A percentile compares a stretch with the other conserved stretches of the same genome.
Conservation (phyloP, 2,888 invertebrate genomes). For the Platycheirus rosarum region DNA sequence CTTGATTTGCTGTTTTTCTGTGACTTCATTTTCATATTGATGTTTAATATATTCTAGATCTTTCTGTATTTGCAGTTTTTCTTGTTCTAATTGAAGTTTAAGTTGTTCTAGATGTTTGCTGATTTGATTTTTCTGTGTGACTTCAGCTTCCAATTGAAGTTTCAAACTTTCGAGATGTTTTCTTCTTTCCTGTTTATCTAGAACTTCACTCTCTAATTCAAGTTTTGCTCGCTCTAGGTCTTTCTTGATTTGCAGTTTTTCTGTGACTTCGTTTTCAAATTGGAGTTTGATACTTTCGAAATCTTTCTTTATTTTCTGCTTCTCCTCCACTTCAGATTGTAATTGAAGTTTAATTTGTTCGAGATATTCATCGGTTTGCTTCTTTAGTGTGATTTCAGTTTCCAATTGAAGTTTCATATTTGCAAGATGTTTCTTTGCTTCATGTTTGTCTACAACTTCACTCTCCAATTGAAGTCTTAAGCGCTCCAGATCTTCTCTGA, state of each 20-base stretch:
- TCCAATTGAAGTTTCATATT: not conserved
- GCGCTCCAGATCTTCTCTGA: not conserved
- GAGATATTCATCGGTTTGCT: not conserved
- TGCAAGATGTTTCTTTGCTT: not conserved
- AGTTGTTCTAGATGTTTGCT: not conserved
- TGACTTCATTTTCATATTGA: not conserved
- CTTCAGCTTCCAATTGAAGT: not conserved
- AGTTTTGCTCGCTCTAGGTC: not conserved
- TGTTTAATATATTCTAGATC: not conserved
- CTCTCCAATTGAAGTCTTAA: not conserved
- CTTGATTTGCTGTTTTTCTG: not conserved
- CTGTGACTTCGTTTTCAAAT: not conserved
- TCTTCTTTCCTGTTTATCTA: not conserved
- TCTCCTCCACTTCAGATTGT: not conserved
- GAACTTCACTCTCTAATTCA: not conserved
- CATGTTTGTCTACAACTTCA: not conserved
- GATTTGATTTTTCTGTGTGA: not conserved
- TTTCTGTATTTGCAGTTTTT: not conserved
- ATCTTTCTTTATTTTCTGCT: not conserved
- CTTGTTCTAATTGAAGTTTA: not conserved
- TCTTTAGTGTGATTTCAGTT: not conserved
- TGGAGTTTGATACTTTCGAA: not conserved
- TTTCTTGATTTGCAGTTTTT: not conserved
- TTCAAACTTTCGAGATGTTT: not conserved
- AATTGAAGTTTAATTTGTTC: not conserved